Evolutionary conservation across 2,888 invertebrate species (phyloP).

Genomic region (Acronicta alni): DNA sequence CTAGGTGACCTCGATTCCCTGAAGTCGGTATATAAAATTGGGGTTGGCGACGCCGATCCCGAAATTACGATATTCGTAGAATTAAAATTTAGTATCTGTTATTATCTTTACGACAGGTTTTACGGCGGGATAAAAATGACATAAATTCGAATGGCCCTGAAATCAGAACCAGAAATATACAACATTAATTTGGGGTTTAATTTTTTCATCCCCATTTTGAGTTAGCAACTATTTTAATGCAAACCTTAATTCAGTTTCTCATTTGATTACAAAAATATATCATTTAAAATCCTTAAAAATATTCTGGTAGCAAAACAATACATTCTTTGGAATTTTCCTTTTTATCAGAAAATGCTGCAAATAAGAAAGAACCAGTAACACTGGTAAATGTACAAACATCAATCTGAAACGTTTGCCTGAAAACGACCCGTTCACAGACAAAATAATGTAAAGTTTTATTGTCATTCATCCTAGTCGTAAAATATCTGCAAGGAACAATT

Average conservation of each 20-base stretch:
- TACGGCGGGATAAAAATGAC: slow-evolving; percentile 40
- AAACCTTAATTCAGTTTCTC: slow-evolving; percentile 5
- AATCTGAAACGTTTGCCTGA: slow-evolving; percentile 21
- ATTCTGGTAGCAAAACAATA: background rate
- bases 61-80: slow-evolving; percentile 40
- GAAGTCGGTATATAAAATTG: slow-evolving; percentile 43
- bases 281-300: background rate
- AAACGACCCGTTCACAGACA: slow-evolving; percentile 29
- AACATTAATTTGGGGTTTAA: slow-evolving; percentile 31
- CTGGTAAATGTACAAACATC: slow-evolving; percentile 36
- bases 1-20: slow-evolving; percentile 66
- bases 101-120: slow-evolving; percentile 51
- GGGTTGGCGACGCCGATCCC: slow-evolving; percentile 35
- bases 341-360: slow-evolving; percentile 12
- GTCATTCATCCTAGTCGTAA: slow-evolving; percentile 38
- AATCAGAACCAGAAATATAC: slow-evolving; percentile 9
- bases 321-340: slow-evolving; percentile 3
- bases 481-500: slow-evolving; percentile 43
- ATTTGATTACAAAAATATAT: no score
- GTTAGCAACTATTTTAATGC: background rate
- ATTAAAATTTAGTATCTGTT: slow-evolving; percentile 52
- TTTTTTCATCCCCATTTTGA: slow-evolving; percentile 3
- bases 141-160: slow-evolving; percentile 22
- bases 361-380: slow-evolving; percentile 18
- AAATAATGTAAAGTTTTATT: slow-evolving; percentile 45